phyloP scores from a whole-genome alignment of 2,113 vertebrate genomes.

The Brienomyrus longianalis region DNA sequence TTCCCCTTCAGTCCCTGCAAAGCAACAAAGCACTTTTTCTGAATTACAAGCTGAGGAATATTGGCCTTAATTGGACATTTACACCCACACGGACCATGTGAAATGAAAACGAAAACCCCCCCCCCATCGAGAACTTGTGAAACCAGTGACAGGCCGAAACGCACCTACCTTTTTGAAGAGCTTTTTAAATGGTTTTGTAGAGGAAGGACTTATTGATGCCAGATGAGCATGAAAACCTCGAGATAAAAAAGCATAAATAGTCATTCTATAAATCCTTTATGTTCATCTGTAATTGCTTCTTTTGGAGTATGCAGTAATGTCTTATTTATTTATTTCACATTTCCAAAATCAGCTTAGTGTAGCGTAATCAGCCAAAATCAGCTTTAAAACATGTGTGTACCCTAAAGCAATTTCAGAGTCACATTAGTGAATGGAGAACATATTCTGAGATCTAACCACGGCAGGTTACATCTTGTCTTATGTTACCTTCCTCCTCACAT shows the following conservation, averaged over 20 bases:
- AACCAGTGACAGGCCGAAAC: background rate
- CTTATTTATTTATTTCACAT: slow-evolving; percentile 1
- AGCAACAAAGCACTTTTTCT: slow-evolving; percentile 11
- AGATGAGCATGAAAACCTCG: background rate
- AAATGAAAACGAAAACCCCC: background rate
- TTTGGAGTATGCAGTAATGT: background rate
- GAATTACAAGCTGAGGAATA: slow-evolving; percentile 10
- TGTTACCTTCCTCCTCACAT: background rate
- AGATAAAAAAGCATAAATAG: background rate
- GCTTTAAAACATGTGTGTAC: background rate
- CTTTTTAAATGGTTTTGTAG: slow-evolving; percentile 12
- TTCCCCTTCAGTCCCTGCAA: slow-evolving; percentile 17
- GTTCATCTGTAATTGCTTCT: background rate
- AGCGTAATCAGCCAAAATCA: background rate
- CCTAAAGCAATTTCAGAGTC: background rate
- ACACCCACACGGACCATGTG: background rate
- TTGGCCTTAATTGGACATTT: slow-evolving; percentile 12
- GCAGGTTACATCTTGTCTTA: background rate
- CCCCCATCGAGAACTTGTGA: slow-evolving; percentile 14
- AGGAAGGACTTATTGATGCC: background rate
- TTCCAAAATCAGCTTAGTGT: background rate
- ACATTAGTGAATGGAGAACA: background rate
- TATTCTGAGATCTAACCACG: background rate
- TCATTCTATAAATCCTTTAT: background rate
- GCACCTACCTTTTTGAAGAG: slow-evolving; percentile 3